Base-by-base conservation (phyloP, 2,113 vertebrate species). In the Lophotis ruficrista region DNA sequence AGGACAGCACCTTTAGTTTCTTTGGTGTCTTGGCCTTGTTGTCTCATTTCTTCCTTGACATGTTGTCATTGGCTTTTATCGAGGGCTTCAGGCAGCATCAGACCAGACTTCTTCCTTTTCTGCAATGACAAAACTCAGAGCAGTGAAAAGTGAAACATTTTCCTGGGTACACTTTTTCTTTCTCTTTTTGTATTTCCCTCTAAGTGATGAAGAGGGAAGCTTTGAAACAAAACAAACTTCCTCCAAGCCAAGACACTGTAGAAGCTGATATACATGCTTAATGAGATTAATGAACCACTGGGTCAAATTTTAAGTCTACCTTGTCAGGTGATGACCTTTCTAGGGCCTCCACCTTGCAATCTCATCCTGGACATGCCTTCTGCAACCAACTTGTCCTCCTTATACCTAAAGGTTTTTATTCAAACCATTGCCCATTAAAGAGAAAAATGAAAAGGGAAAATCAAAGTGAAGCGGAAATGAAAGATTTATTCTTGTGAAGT, bases 401-500 rank as follows among this genome's bases (percentile, higher is more conserved):
- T 15, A 4, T 19, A 62, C 38, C 30, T 82, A n/a, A 31, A 27
- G 1, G 33, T 33, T 64, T 72, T 50, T 58, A 65, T 61, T 80
- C 58, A 68, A 83, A 61, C n/a, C 10, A 38, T 72, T 68, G 28
- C 28, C 66, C 28, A 17, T 50, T 73, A 53, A 69, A 72, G 51
- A 71, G 54, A 45, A 95, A 93, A 96, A 88, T 31, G 66, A 94
- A 94, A 90, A 79, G 25, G 33, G 38, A 72, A 90, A 95, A 94
- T 97, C 91, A 94, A 94, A 97, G 91, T 18, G 47, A 73, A 90
- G 64, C 31, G 35, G 68, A 88, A 94, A 88, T 83, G 79, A 83
- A 96, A 93, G 79, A 62, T 83, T 75, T 68, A 57, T 70, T 94
- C 94, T 80, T 92, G 56, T 83, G 89, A 94, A 93, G 84, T 68